Base-by-base conservation (phyloP, 1,140 invertebrate species). In the Plectrocnemia conspersa region DNA sequence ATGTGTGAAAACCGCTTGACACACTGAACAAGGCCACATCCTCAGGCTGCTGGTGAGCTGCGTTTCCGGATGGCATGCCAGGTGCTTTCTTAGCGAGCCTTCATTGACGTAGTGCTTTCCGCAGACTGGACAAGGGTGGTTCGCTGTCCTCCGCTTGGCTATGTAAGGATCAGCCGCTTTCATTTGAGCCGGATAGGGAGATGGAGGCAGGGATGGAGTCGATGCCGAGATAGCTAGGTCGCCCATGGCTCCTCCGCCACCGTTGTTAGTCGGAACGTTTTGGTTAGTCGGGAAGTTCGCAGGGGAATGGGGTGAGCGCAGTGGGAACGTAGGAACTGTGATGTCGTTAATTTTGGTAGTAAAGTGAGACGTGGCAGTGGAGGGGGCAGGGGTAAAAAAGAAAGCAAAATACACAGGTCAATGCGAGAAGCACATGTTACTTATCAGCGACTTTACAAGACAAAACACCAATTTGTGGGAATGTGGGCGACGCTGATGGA, bases 91-190 rank as follows among this genome's bases (percentile, higher is more conserved):
- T 56, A 94, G 76, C 58, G 89, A 92, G 58, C 91, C 91, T 74
- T 95, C 91, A 74, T 94, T 95, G 61, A 93, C 90, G 74, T 94
- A 95, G 72, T 93, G 89, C 72, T 93, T 94, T 52, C 91, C 91
- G 72, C 92, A 95, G 7, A 95, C 88, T 13, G 91, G 91, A 72
- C 92, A 95, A 32, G 90, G 91, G 73, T 94, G 91, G 71, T 93
- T 93, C 54, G 91, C 89, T 36, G 89, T 93, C 72, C 91, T 79
- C 73, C 91, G 81, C 77, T 94, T 93, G 66, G 89, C 90, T 85
- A 89, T 78, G 79, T 88, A 90, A 79, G 76, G 79, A 76, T 83
- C 81, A 70, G 75, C 77, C 63, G 72, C 48, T 52, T 58, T 69
- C 72, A 74, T 74, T 72, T 70, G 67, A 72, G 71, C 72, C 64